Conservation (phyloP, 1,140 invertebrate genomes). For the Linepithema humile region DNA sequence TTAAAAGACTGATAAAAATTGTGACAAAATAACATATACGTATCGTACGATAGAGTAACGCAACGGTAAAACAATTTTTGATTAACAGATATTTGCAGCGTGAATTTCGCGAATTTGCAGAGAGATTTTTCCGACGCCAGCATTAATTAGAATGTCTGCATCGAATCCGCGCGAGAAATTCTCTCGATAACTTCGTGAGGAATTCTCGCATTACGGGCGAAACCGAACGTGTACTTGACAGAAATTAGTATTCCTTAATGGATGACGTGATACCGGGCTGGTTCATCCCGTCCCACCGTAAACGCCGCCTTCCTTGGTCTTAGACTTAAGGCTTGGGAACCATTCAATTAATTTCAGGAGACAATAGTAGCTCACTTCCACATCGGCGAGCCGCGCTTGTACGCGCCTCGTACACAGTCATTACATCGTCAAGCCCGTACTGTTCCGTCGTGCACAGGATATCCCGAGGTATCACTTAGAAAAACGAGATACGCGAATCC, state of each 20-base stretch:
- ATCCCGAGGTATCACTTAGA: background rate
- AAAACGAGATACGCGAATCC: background rate
- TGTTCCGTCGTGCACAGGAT: background rate
- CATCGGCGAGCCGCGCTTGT: constrained; percentile 41
- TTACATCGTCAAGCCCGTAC: constrained; percentile 20
- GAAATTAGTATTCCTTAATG: constrained; percentile 79
- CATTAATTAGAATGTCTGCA: constrained; percentile 59
- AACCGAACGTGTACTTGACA: constrained; percentile 73
- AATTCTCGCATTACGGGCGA: constrained; percentile 49
- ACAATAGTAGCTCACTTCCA: constrained; percentile 67
- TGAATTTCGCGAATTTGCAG: background rate
- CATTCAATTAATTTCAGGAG: constrained; percentile 71
- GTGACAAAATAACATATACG: background rate
- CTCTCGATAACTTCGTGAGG: constrained; percentile 45
- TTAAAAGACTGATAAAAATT: background rate
- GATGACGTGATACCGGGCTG: constrained; percentile 61
- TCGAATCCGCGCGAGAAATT: constrained; percentile 55
- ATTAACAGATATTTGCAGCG: background rate
- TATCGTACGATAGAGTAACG: background rate
- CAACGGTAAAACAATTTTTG: background rate
- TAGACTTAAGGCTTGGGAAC: constrained; percentile 62
- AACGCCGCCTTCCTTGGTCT: constrained; percentile 61
- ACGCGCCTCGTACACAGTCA: constrained; percentile 28
- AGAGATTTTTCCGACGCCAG: background rate
- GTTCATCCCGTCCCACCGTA: constrained; percentile 41